Evolutionary conservation across 2,797 vertebrate genomes (phyloP), one percentile per base, ranked within the genome.

Genomic region (Sylvilagus floridanus): DNA sequence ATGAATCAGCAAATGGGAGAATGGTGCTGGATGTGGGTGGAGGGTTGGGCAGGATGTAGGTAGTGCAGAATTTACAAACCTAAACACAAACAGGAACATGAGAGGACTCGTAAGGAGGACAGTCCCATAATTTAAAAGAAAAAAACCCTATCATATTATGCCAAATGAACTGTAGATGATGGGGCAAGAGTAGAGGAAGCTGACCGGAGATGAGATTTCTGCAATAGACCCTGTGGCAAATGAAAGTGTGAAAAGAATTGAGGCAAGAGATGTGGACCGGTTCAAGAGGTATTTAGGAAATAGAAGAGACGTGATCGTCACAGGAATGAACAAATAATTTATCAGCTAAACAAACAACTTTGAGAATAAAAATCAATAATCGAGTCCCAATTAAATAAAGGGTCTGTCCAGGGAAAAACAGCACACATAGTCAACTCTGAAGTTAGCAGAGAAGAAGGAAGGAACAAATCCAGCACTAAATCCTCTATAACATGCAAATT

Each of bases 201-300:
- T 65, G 9, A 47, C 32, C 26, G 62, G 35, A 14, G 50, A 4
- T 0, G 54, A 83, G n/a, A 47, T 76, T 68, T 73, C 42, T 82
- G 16, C 5, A 11, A 0, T 11, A 47, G 30, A 73, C 26, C 2
- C 72, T 24, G 0, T 17, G n/a, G 52, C 72, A 66, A 6, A n/a
- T 65, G 63, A 69, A 72, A 9, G 1, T 87, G 4, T 81, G 7
- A 85, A 60, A 30, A 73, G 22, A 76, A 62, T 3, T 16, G 68
- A 73, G 7, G 5, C 7, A 11, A 75, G 28, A 60, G 21, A 71
- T 88, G 8, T 89, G 13, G 17, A 88, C 0, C 42, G 7, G 4
- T 35, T 77, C 21, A 65, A 90, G 42, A 95, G 4, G 7, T 21
- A 35, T 86, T 94, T 92, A 62, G 30, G 47, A 93, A 93, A 75